These are phyloP conservation scores for Austrolebias charrua DNA, from an alignment of 2,797 vertebrate species.

Conservation along the genomic window DNA sequence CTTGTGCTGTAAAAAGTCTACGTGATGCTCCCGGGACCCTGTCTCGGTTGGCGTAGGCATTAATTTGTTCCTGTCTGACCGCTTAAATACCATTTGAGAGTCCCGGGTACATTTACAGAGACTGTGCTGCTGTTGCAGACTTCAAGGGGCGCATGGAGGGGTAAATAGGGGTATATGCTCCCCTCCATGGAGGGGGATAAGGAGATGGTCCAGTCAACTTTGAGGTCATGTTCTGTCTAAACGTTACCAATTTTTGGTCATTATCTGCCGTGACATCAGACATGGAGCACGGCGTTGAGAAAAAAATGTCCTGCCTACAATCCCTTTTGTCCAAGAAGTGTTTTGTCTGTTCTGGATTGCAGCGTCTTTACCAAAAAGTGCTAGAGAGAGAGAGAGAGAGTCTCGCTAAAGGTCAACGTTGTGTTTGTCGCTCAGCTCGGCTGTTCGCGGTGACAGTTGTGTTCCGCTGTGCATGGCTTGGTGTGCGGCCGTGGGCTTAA, in stretches of 20 bases:
- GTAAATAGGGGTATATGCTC: too few species aligned
- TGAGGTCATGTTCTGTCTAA: too few species aligned
- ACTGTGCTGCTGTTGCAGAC: neutral
- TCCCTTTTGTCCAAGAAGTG: neutral
- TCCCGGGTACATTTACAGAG: neutral
- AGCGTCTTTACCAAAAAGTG: slow-evolving; percentile 19
- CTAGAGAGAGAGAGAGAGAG: slow-evolving; percentile 5
- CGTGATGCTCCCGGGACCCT: slow-evolving; percentile 15
- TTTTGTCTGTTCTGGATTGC: slow-evolving; percentile 15
- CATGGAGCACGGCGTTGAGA: too few species aligned
- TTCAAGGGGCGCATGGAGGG: too few species aligned
- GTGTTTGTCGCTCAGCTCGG: slow-evolving; percentile 1
- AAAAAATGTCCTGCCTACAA: too few species aligned
- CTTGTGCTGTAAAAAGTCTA: slow-evolving; percentile 5
- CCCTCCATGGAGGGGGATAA: too few species aligned
- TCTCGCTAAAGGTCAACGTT: slow-evolving; percentile 40
- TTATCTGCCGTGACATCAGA: too few species aligned
- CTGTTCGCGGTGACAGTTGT: slow-evolving; percentile 28
- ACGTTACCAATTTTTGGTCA: too few species aligned
- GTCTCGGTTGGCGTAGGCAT: neutral
- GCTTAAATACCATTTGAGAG: neutral
- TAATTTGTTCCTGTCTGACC: slow-evolving; percentile 7
- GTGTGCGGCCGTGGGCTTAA: slow-evolving; percentile 59
- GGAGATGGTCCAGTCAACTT: too few species aligned
- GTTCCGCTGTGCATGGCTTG: slow-evolving; percentile 53